Percentiles rank a stretch among this genome's conserved stretches.
Evolutionary conservation across 2,113 vertebrate species (phyloP).

Genomic region (Chelonoidis abingdonii): DNA sequence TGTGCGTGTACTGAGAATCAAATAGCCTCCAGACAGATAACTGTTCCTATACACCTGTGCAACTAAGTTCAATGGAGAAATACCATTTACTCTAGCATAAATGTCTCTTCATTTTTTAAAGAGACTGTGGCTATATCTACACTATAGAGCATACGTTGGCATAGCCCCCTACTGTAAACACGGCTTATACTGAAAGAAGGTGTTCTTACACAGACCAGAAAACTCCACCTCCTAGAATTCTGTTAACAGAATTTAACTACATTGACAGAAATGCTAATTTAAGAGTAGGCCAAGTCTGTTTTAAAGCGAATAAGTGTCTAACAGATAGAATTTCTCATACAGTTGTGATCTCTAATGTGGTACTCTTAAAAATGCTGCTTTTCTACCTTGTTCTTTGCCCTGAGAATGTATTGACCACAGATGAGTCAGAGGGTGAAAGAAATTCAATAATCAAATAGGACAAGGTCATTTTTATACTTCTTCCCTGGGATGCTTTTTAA

Average conservation of each 20-base stretch:
- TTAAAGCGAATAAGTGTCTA: background rate
- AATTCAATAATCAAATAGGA: constrained; percentile 63
- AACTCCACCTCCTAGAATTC: background rate
- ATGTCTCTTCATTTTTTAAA: background rate
- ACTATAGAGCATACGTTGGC: background rate
- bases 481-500: constrained; percentile 48
- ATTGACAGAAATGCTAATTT: background rate
- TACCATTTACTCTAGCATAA: background rate
- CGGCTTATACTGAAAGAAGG: background rate
- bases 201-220: no score
- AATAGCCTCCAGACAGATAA: background rate
- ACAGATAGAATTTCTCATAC: background rate
- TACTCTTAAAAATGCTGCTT: background rate
- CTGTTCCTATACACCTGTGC: background rate
- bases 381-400: constrained; percentile 4
- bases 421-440: constrained; percentile 63
- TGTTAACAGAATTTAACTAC: background rate
- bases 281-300: background rate
- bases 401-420: constrained; percentile 52
- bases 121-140: background rate
- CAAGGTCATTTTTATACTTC: constrained; percentile 69
- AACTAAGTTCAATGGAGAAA: background rate
- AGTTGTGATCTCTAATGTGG: background rate
- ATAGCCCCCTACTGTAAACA: background rate
- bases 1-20: background rate